Base-by-base conservation (phyloP, 2,113 vertebrate species). In the Thalassarche chlororhynchos region DNA sequence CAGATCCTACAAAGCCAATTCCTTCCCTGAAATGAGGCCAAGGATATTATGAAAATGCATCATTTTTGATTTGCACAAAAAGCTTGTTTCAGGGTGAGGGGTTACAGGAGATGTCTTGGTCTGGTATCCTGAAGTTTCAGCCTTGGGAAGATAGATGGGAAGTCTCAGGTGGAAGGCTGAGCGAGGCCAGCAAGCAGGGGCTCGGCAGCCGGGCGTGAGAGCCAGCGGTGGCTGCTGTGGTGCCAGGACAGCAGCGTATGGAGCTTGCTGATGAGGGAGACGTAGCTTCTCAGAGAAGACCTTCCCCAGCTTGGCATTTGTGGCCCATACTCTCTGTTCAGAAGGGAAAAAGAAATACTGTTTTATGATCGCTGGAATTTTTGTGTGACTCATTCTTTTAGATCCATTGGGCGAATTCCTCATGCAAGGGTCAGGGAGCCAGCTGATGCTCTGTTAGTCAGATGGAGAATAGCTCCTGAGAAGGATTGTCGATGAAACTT, bases 401-500 rank as follows among this genome's bases (percentile, higher is more conserved):
- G 19, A 91, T 70, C 12, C 32, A 31, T 31, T 0, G 0, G 31
- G 69, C 26, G 36, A 89, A 91, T 92, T 66, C 49, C 82, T 72
- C 0, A 0, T 46, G 11, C 31, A 65, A 75, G 49, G 80, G 69
- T 84, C 83, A 92, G 44, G 54, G 51, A 89, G 70, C 17, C 86
- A 97, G 75, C 29, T 89, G 87, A 93, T 71, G 65, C 70, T 93
- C 58, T 77, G 36, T 80, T 79, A 86, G 74, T 88, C 77, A 88
- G 38, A 76, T 24, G 34, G 57, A 71, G 83, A 95, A 80, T 26
- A 62, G 68, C 26, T 91, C 47, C 60, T 52, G 79, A 91, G 71
- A 46, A 91, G 24, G 66, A 82, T 4, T 71, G 87, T 83, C 4
- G 1, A 17, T 80, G 44, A 54, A 91, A 74, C 34, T 69, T 78